phyloP scores from a whole-genome alignment of 2,113 vertebrate species.

The Urocitellus parryii region DNA sequence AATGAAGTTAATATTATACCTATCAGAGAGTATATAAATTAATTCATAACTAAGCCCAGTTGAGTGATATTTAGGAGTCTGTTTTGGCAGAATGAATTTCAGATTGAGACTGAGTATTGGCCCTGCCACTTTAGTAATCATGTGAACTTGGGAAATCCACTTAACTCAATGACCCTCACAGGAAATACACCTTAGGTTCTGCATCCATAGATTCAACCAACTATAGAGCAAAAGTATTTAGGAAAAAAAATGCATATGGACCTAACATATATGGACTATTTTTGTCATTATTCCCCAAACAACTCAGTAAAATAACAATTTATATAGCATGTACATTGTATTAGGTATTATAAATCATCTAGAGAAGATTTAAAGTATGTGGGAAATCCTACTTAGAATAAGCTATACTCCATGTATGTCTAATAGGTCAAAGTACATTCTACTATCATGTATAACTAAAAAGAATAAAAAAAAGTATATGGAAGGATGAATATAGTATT shows the following conservation, averaged over 20 bases:
- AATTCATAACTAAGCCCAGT: not conserved
- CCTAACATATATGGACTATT: not conserved
- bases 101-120: not conserved
- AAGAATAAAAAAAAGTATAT: not conserved
- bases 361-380: not conserved
- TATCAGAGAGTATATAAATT: not conserved
- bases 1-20: not conserved
- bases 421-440: no score
- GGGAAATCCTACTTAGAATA: not conserved
- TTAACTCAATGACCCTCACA: not conserved
- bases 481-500: not conserved
- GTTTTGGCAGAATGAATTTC: slow-evolving; percentile 1
- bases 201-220: not conserved
- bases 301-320: not conserved
- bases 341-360: not conserved
- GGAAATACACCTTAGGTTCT: not conserved
- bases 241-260: not conserved
- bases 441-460: no score
- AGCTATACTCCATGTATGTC: no score
- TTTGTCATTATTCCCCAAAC: not conserved
- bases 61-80: not conserved
- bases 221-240: not conserved
- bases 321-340: not conserved
- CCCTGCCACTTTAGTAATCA: not conserved
- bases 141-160: not conserved